phyloP scores from a whole-genome alignment of 1,140 invertebrate genomes.

The Marisa cornuarietis region DNA sequence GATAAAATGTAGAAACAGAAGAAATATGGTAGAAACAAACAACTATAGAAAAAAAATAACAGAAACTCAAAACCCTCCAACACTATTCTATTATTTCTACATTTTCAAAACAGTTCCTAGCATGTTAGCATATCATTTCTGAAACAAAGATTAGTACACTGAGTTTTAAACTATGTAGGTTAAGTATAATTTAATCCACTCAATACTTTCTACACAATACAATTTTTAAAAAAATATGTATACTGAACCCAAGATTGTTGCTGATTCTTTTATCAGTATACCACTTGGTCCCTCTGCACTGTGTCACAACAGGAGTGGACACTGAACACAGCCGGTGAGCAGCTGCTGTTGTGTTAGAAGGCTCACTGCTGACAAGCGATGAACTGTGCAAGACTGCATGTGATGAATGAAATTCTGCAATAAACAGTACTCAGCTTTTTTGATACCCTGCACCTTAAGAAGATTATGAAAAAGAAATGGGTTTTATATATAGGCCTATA shows the following conservation, averaged over 20 bases:
- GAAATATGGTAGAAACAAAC: neutral
- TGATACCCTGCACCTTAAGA: neutral
- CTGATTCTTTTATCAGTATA: slow-evolving; percentile 13
- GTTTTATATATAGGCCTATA: too few species aligned
- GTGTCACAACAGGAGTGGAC: neutral
- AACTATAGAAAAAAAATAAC: too few species aligned
- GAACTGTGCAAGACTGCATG: neutral
- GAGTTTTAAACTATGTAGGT: neutral
- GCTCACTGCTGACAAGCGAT: neutral
- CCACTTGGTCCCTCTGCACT: neutral
- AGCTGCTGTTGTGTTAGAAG: neutral
- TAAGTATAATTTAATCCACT: neutral
- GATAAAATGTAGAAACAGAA: neutral
- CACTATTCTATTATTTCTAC: neutral
- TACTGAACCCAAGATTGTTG: neutral
- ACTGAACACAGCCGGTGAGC: neutral
- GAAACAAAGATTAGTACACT: neutral
- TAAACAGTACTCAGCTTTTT: neutral
- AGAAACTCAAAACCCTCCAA: neutral
- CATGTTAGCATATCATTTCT: too few species aligned
- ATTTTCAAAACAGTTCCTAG: too few species aligned
- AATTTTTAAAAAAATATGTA: neutral
- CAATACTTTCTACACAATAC: neutral
- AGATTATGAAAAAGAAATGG: neutral
- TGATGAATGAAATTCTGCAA: neutral